Base-by-base conservation (phyloP, 2,797 vertebrate genomes). In the Enteromius anoplus region DNA sequence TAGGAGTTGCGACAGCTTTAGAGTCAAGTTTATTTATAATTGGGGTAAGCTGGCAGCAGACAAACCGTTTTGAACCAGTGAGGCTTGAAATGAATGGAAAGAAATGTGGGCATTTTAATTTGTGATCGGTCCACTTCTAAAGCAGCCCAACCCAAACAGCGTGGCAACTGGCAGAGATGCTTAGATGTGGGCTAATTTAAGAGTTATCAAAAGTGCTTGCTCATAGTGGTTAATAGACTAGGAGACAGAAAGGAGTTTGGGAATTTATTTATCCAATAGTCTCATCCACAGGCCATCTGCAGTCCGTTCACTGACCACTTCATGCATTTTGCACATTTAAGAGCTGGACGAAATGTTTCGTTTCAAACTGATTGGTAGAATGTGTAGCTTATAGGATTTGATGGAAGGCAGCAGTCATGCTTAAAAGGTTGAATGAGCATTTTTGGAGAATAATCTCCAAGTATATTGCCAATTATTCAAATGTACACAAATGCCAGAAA, bases 111-210 rank as follows among this genome's bases (percentile, higher is more conserved):
- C 26, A n/a, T 62, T 62, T 64, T 0, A 71, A 72, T n/a, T 17
- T 72, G 49, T 81, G 72, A 49, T 72, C 19, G 69, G 55, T 71
- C 53, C 51, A 80, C 66, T 80, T 42, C 37, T 80, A 37, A 71
- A 68, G 70, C 51, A 32, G 66, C 11, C 9, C 23, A 71, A 60
- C 37, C 40, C 26, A 60, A 80, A 60, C 78, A 58, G 23, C n/a
- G 19, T 32, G 37, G 66, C 17, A 15, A 79, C 37, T 45, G 29
- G 29, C 29, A 37, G 53, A 60, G 37, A 71, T 47, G 19, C 19
- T 71, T 23, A 80, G 66, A 55, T 73, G 58, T 73, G 42, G 71
- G 14, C 47, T 34, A 15, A 34, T 49, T 49, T 49, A 49, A 14
- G 14, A 47, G 47, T 8, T 10, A 79, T 79, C 49, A 68, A 19